These are phyloP conservation scores for Ecdyonurus torrentis DNA, from an alignment of 2,888 invertebrate species.

Conservation along the genomic window DNA sequence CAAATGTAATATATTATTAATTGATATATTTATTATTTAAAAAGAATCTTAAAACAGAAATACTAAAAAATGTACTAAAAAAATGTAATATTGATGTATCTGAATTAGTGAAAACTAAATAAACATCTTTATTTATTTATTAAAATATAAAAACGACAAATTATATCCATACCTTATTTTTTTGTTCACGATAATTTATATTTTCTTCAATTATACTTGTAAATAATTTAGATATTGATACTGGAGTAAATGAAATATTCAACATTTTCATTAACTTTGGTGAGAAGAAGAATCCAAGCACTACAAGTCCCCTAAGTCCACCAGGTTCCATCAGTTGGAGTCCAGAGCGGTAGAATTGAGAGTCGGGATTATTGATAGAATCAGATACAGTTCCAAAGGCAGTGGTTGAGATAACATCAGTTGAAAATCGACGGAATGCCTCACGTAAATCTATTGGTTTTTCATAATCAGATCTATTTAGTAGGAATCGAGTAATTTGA, in stretches of 20 bases:
- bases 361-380: slow-evolving; percentile 12
- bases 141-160: too few species aligned
- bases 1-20: too few species aligned
- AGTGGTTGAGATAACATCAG: slow-evolving; percentile 15
- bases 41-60: too few species aligned
- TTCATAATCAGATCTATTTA: not conserved
- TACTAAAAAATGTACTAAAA: too few species aligned
- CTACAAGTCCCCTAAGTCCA: not conserved
- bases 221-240: slow-evolving; percentile 1
- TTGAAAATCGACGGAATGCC: slow-evolving; percentile 11
- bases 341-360: slow-evolving; percentile 12
- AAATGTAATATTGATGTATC: too few species aligned
- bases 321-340: slow-evolving; percentile 4
- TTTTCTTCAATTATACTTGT: not conserved
- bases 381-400: slow-evolving; percentile 14
- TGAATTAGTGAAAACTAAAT: too few species aligned
- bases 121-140: too few species aligned
- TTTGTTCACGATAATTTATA: not conserved
- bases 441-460: slow-evolving; percentile 1
- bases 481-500: not conserved
- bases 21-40: too few species aligned
- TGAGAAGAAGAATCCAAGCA: not conserved
- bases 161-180: slow-evolving; percentile 1
- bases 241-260: slow-evolving; percentile 1
- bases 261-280: not conserved